Evolutionary conservation across 2,797 vertebrate genomes (phyloP), one percentile per base, ranked within the genome.

Genomic region (Serranus cabrilla): DNA sequence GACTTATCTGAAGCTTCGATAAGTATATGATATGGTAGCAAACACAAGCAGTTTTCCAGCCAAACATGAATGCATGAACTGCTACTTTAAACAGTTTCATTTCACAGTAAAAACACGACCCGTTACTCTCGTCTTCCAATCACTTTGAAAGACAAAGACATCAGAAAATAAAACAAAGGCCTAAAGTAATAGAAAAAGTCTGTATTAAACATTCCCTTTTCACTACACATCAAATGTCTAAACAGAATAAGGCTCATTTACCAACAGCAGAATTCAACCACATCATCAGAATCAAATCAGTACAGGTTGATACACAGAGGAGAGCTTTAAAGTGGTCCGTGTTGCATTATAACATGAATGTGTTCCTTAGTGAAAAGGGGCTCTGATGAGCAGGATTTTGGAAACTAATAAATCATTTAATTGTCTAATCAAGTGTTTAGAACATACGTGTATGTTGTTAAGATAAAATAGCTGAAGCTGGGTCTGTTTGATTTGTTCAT

Each of bases 41-140:
- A 74, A 87, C 58, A 62, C 51, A 71, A 62, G 55, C 80, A 70
- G 43, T 46, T 81, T 37, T 79, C 4, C 43, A 46, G 21, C 49
- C 13, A 56, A 78, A 63, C 62, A 77, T 69, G 52, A 74, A 63
- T 37, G 23, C 72, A 83, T 63, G 7, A 64, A 25, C 20, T 78
- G 73, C 18, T 73, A 47, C 56, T 46, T 47, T 42, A 6, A 57
- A 55, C 25, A 43, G 11, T 58, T 78, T 80, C 11, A 76, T 54
- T 87, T 90, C 82, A 92, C 89, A 91, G 83, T 87, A 80, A 81
- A 80, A 89, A 82, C 39, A 50, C 21, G 13, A 78, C 68, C 72
- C n/a, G 11, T 63, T 60, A 45, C 52, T 42, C 60, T 66, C 49
- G 7, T 51, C 39, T 63, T 76, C 23, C 27, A 60, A 60, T 65